Evolutionary conservation across 1,140 invertebrate genomes (phyloP).

Genomic region (Leptinotarsa defecta): DNA sequence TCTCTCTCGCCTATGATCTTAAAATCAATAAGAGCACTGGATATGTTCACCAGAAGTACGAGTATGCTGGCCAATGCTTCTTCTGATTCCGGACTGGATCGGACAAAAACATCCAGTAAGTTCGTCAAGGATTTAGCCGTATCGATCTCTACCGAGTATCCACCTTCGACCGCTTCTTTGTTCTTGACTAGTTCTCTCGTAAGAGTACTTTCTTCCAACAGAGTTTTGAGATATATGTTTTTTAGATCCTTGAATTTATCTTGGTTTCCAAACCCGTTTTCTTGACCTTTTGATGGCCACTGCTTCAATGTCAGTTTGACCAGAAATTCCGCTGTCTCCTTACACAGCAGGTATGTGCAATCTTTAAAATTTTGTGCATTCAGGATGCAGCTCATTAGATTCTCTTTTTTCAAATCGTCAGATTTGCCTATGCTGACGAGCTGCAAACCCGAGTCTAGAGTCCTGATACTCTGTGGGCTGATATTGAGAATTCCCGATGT

Average conservation of each 20-base stretch:
- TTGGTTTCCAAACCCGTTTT: slow-evolving; percentile 13
- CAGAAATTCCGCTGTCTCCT: slow-evolving; percentile 43
- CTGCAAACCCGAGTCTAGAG: slow-evolving; percentile 49
- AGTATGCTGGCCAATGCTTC: slow-evolving; percentile 30
- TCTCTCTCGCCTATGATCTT: slow-evolving; percentile 28
- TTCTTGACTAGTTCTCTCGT: slow-evolving; percentile 15
- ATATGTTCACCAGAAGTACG: slow-evolving; percentile 34
- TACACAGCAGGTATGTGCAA: slow-evolving; percentile 32
- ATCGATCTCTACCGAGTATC: slow-evolving; percentile 27
- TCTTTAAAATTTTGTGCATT: slow-evolving; percentile 35
- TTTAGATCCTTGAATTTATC: slow-evolving; percentile 30
- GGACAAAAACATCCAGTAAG: slow-evolving; percentile 26
- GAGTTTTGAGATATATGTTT: slow-evolving; percentile 41
- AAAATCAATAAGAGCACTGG: slow-evolving; percentile 30
- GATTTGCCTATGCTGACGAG: slow-evolving; percentile 24
- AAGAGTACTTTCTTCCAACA: slow-evolving; percentile 37
- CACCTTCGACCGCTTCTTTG: slow-evolving; percentile 12
- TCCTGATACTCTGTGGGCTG: slow-evolving; percentile 53
- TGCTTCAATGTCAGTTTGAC: slow-evolving; percentile 47
- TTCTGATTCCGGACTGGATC: slow-evolving; percentile 12
- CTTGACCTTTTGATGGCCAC: slow-evolving; percentile 36
- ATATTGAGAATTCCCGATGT: slow-evolving; percentile 54
- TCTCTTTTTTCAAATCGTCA: slow-evolving; percentile 26
- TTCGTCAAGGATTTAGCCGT: slow-evolving; percentile 22
- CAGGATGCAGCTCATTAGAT: slow-evolving; percentile 46